phyloP scores from a whole-genome alignment of 1,140 invertebrate species.

The Watersipora subatra region DNA sequence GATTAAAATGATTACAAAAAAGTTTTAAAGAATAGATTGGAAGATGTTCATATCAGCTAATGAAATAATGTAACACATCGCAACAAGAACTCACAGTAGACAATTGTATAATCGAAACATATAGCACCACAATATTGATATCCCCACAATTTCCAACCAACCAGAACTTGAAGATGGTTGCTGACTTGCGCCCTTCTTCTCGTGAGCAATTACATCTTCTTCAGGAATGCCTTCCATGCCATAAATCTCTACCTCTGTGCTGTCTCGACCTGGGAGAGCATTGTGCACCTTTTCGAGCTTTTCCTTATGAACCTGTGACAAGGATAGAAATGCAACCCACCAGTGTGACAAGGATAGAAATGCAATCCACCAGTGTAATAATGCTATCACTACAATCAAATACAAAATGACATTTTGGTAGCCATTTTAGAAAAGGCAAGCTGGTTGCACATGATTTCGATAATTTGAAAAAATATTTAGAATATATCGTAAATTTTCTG shows the following conservation, averaged over 20 bases:
- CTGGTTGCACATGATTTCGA: no score
- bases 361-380: not conserved
- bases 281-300: constrained; percentile 99
- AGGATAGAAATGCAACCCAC: no score
- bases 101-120: not conserved
- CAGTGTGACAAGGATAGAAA: not conserved
- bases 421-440: constrained; percentile 6
- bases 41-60: not conserved
- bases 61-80: not conserved
- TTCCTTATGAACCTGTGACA: constrained; percentile 93
- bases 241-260: constrained; percentile 99
- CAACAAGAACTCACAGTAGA: not conserved
- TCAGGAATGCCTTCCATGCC: constrained; percentile 99
- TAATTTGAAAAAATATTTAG: no score
- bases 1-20: no score
- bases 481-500: no score
- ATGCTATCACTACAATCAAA: not conserved
- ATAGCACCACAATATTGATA: no score
- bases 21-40: no score
- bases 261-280: constrained; percentile 88
- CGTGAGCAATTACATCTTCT: constrained; percentile 84
- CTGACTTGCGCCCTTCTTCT: constrained; percentile 48
- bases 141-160: no score
- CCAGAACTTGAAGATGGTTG: no score
- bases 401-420: not conserved